Percentiles rank a stretch among this genome's conserved stretches.
Conservation (phyloP, 2,113 vertebrate genomes). For the Apteryx mantelli region DNA sequence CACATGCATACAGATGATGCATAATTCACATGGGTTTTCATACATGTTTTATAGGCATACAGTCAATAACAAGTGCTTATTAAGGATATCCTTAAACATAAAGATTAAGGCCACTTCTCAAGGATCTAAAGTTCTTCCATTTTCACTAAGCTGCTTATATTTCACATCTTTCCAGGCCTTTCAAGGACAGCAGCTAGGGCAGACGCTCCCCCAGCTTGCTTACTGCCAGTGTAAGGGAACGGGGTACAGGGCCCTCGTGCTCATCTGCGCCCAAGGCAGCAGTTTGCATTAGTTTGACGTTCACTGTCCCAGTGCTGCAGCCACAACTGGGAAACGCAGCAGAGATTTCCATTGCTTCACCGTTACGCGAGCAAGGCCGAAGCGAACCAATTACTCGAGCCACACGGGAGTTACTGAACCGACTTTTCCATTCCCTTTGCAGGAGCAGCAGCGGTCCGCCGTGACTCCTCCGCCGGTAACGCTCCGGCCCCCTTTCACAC, state of each 20-base stretch:
- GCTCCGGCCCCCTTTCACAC: background rate
- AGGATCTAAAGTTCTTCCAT: background rate
- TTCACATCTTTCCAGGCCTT: rapidly evolving
- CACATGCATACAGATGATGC: background rate
- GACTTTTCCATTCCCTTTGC: background rate
- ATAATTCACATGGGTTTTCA: background rate
- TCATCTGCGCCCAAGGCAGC: background rate
- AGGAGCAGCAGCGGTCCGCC: background rate
- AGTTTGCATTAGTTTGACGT: background rate
- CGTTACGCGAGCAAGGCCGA: background rate
- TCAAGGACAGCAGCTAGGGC: background rate
- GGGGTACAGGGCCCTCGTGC: background rate
- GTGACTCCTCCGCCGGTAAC: no score
- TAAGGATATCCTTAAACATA: background rate
- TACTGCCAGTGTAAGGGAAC: rapidly evolving
- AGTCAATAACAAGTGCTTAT: no score
- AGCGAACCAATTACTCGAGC: background rate
- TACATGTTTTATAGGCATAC: background rate
- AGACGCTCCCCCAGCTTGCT: background rate
- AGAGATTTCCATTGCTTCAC: background rate
- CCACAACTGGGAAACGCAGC: no score
- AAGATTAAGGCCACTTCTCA: background rate
- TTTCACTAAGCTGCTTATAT: background rate
- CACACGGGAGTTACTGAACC: no score
- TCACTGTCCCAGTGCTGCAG: background rate